phyloP scores from a whole-genome alignment of 2,113 vertebrate genomes.

The Kryptolebias marmoratus region DNA sequence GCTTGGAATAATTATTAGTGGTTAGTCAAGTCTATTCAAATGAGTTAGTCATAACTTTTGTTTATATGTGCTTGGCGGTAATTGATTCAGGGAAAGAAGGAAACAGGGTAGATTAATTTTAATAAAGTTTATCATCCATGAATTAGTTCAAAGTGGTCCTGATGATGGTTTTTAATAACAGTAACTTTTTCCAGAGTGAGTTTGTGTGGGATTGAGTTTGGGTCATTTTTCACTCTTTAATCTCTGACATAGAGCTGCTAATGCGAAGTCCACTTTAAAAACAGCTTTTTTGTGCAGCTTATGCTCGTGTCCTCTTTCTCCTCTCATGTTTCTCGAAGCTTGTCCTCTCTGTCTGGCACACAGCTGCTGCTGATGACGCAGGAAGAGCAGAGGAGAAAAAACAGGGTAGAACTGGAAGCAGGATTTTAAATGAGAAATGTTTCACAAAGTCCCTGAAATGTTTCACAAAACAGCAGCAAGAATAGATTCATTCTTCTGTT shows the following conservation, averaged over 20 bases:
- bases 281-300: constrained; percentile 38
- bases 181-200: constrained; percentile 1
- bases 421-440: neutral
- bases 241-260: constrained; percentile 28
- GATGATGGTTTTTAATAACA: constrained; percentile 30
- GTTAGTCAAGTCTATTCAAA: constrained; percentile 26
- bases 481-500: constrained; percentile 1
- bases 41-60: constrained; percentile 31
- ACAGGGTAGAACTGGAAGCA: neutral
- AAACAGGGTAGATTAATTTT: constrained; percentile 8
- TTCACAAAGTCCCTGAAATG: neutral
- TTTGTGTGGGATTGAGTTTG: constrained; percentile 12
- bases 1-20: constrained; percentile 13
- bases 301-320: constrained; percentile 36
- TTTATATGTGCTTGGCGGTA: constrained; percentile 16
- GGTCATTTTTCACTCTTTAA: constrained; percentile 38
- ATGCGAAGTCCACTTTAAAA: constrained; percentile 38
- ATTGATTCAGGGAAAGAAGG: constrained; percentile 29
- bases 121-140: constrained; percentile 22
- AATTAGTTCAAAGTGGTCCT: constrained; percentile 23
- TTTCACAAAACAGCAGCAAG: constrained; percentile 3
- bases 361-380: constrained; percentile 67
- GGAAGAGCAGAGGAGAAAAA: constrained; percentile 23
- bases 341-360: constrained; percentile 56
- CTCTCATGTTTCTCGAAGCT: constrained; percentile 27